Conservation (phyloP, 1,140 invertebrate genomes). For the Cydia amplana region DNA sequence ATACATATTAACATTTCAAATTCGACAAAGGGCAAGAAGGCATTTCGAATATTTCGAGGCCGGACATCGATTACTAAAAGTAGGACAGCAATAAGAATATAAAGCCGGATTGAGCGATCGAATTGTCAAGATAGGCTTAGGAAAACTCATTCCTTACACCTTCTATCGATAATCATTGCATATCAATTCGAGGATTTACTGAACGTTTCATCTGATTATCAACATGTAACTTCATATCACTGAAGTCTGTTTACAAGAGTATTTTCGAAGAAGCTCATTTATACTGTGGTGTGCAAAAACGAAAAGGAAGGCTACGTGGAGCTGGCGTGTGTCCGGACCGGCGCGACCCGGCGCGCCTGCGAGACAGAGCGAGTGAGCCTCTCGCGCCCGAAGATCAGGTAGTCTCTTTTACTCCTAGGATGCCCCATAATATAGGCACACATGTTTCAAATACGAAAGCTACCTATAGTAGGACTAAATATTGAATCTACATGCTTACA, state of each 20-base stretch:
- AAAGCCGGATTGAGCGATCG: background rate
- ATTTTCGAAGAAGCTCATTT: background rate
- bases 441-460: background rate
- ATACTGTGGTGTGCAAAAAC: background rate
- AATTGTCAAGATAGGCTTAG: background rate
- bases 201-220: background rate
- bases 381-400: background rate
- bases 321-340: slow-evolving; percentile 5
- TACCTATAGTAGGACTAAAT: background rate
- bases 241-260: background rate
- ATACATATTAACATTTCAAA: no score
- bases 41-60: slow-evolving; percentile 1
- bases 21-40: background rate
- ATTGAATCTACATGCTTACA: background rate
- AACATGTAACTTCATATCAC: background rate
- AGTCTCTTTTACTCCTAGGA: slow-evolving; percentile 4
- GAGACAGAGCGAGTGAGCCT: slow-evolving; percentile 4
- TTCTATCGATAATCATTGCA: no score
- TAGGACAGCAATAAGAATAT: background rate
- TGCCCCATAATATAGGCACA: background rate
- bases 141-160: background rate
- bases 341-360: slow-evolving; percentile 10
- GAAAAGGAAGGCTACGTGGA: slow-evolving; percentile 13
- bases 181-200: background rate
- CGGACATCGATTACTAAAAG: slow-evolving; percentile 16